Base-by-base conservation (phyloP, 2,797 vertebrate species). In the Streptopelia turtur region DNA sequence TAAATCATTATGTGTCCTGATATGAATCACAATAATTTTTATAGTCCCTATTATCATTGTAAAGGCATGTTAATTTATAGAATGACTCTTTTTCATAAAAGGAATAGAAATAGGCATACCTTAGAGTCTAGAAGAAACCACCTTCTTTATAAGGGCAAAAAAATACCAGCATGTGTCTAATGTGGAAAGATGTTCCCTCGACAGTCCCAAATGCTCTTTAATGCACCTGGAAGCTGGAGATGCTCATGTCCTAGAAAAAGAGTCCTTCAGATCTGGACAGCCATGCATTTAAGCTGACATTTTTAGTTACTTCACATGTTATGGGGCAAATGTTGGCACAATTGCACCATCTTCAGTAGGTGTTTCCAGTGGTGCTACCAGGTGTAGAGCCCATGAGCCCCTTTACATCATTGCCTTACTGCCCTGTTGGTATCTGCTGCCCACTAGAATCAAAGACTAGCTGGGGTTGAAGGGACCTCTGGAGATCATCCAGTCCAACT, bases 11-110 rank as follows among this genome's bases (percentile, higher is more conserved):
- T 81, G 93, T 95, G 91, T 92, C 72, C 91, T 97, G 95, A 93
- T 95, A 95, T 85, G 95, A 96, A 96, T 97, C 91, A 92, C 93
- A 95, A 93, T 95, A 96, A 90, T 91, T 97, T 96, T 95, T 96
- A 94, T 93, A 87, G 95, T 77, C 82, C 4, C 1, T 91, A 91
- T 93, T 96, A 93, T 95, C 94, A 88, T 91, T 95, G 87, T 87
- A 95, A 96, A 96, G 82, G 91, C 81, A 56, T 55, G 93, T 15
- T 97, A 96, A 96, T 94, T 94, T 93, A 96, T 94, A 89, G 87
- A 83, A 88, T 37, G 37, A 55, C 85, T 78, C 61, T 80, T 93
- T 91, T 74, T 60, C 39, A 17, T 85, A 31, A 85, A 93, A 83
- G 22, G 28, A 77, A 31, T 9, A 56, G 61, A 88, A 89, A 88